These are phyloP conservation scores for Cladopsammia gracilis DNA, from an alignment of 64 coral and sea anemone genomes.

Conservation along the genomic window DNA sequence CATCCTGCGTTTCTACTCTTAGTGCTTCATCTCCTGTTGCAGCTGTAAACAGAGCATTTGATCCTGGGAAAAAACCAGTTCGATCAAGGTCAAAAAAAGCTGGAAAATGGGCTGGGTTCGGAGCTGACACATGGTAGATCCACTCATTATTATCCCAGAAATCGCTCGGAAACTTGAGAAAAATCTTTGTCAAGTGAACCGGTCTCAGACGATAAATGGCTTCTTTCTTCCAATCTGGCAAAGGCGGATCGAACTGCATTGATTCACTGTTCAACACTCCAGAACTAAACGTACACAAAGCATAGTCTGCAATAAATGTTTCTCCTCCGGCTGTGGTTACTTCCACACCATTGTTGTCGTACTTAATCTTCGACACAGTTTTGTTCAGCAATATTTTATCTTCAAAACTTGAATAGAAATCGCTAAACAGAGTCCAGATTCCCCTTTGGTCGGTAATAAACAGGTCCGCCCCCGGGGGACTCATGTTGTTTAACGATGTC, in stretches of 20 bases:
- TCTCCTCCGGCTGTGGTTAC: constrained; percentile 58
- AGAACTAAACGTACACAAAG: constrained; percentile 82
- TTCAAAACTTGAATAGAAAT: constrained; percentile 35
- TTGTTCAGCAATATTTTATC: constrained; percentile 67
- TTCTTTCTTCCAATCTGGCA: constrained; percentile 85
- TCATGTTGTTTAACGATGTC: constrained; percentile 1
- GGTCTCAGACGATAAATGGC: constrained; percentile 48
- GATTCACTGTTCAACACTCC: constrained; percentile 59
- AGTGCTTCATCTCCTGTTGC: constrained; percentile 49
- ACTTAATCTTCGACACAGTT: constrained; percentile 46
- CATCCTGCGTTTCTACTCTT: constrained; percentile 61
- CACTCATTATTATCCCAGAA: constrained; percentile 82
- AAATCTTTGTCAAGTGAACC: constrained; percentile 68
- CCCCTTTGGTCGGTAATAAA: constrained; percentile 58
- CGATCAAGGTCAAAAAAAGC: constrained; percentile 29
- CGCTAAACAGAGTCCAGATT: constrained; percentile 34
- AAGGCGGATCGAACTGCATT: constrained; percentile 60
- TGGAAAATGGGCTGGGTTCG: constrained; percentile 25
- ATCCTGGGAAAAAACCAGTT: constrained; percentile 48
- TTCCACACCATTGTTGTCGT: constrained; percentile 11
- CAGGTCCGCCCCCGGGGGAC: neutral
- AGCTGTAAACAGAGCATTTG: constrained; percentile 25
- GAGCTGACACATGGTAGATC: constrained; percentile 39
- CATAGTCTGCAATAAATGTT: constrained; percentile 66
- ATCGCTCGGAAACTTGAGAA: constrained; percentile 68